Evolutionary conservation across 2,888 invertebrate species (phyloP).

Genomic region (Eristalis arbustorum): DNA sequence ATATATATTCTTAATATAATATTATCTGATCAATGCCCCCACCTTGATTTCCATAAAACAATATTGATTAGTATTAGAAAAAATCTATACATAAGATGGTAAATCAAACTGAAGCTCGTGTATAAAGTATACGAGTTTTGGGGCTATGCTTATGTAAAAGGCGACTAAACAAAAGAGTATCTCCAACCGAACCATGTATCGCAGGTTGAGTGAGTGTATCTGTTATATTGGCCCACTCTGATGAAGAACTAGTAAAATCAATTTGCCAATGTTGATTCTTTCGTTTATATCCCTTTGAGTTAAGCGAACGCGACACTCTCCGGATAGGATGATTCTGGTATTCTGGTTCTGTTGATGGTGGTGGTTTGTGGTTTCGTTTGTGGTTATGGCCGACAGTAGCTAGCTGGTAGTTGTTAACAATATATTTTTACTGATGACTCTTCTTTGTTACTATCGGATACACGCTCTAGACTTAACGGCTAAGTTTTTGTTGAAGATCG

Average conservation of each 20-base stretch:
- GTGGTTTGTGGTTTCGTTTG: not conserved
- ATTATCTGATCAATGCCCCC: slow-evolving; percentile 69
- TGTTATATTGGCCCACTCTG: not conserved
- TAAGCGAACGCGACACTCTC: not conserved
- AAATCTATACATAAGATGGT: not conserved
- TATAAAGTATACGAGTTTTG: slow-evolving; percentile 17
- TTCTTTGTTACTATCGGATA: slow-evolving; percentile 21
- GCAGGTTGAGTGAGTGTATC: not conserved
- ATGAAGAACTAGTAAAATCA: slow-evolving; percentile 21
- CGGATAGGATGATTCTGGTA: slow-evolving; percentile 6
- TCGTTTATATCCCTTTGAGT: slow-evolving; percentile 31
- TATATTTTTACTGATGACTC: slow-evolving; percentile 31
- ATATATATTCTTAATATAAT: slow-evolving; percentile 74
- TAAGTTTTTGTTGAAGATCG: slow-evolving; percentile 10
- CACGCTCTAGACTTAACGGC: slow-evolving; percentile 4
- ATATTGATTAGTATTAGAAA: slow-evolving; percentile 55
- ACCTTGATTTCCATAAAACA: slow-evolving; percentile 66
- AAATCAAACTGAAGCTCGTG: slow-evolving; percentile 33
- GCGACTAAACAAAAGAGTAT: slow-evolving; percentile 17
- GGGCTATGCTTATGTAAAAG: slow-evolving; percentile 28
- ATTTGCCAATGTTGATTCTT: slow-evolving; percentile 16
- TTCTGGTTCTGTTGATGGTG: not conserved
- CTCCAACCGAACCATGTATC: not conserved
- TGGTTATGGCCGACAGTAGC: not conserved
- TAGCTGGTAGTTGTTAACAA: slow-evolving; percentile 1